Percentiles rank a stretch among this genome's conserved stretches.
Evolutionary conservation across 2,113 vertebrate species (phyloP).

Genomic region (Silurus asotus): DNA sequence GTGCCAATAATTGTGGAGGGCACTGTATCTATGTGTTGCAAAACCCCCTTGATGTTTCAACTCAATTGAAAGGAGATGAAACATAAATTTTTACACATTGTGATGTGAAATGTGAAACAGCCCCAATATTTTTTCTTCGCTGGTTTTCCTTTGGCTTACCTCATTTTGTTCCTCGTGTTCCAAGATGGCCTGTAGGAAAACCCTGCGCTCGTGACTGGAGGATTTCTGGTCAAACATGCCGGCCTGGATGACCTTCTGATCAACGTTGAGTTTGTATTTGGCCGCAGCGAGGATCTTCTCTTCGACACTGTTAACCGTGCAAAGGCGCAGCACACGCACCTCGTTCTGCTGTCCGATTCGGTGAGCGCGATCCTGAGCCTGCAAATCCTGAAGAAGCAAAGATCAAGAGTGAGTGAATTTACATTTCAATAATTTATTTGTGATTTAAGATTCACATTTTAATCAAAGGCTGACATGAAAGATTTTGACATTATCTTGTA

Average conservation of each 20-base stretch:
- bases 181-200: conserved; percentile 85
- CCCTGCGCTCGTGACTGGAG: conserved; percentile 84
- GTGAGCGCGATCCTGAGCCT: conserved; percentile 87
- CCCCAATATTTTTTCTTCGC: background rate
- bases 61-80: background rate
- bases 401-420: background rate
- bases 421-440: background rate
- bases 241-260: conserved; percentile 89
- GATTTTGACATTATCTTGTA: background rate
- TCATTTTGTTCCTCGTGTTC: conserved; percentile 89
- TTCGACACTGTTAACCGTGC: conserved; percentile 88
- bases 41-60: background rate
- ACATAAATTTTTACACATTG: background rate
- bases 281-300: conserved; percentile 89
- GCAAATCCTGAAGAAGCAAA: conserved; percentile 76
- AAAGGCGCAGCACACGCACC: conserved; percentile 83
- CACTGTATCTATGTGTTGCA: background rate
- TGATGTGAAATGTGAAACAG: background rate
- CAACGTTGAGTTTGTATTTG: conserved; percentile 88
- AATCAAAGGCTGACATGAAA: background rate
- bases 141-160: conserved; percentile 62
- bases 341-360: conserved; percentile 88
- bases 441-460: background rate
- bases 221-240: conserved; percentile 94
- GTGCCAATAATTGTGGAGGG: too few species aligned